Percentiles rank a stretch among this genome's conserved stretches.
Conservation (phyloP, 2,113 vertebrate species). For the Pomatorhinus ruficollis region DNA sequence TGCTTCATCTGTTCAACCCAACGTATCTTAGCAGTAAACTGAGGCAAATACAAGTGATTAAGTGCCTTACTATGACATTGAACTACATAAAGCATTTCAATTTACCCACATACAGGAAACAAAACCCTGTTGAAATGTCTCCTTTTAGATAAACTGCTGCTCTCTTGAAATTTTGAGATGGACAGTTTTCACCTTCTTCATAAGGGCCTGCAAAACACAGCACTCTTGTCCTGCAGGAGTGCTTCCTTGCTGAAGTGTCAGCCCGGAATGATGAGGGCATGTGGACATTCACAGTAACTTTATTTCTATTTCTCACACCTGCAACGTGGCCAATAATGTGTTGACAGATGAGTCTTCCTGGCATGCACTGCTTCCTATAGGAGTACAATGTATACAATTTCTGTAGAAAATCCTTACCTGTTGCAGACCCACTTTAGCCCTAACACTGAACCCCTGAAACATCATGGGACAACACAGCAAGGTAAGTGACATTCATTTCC, state of each 20-base stretch:
- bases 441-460: constrained; percentile 24
- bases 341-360: constrained; percentile 2
- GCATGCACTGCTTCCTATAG: constrained; percentile 14
- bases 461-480: constrained; percentile 13
- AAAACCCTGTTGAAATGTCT: not conserved
- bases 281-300: constrained; percentile 19
- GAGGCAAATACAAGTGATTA: constrained; percentile 22
- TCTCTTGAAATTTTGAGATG: not conserved
- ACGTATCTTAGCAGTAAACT: not conserved
- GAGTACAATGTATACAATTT: constrained; percentile 22
- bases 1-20: constrained; percentile 30
- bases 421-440: not conserved
- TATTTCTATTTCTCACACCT: not conserved
- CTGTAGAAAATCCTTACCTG: not conserved
- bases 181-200: not conserved
- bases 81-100: constrained; percentile 21
- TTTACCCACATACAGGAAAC: not conserved
- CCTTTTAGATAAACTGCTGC: not conserved
- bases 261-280: not conserved
- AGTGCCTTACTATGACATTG: not conserved
- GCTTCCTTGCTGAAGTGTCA: not conserved
- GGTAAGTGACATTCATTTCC: constrained; percentile 45
- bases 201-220: not conserved
- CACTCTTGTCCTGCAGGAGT: constrained; percentile 53
- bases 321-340: not conserved